Evolutionary conservation across 2,113 vertebrate genomes (phyloP).

Genomic region (Chionodraco myersi): DNA sequence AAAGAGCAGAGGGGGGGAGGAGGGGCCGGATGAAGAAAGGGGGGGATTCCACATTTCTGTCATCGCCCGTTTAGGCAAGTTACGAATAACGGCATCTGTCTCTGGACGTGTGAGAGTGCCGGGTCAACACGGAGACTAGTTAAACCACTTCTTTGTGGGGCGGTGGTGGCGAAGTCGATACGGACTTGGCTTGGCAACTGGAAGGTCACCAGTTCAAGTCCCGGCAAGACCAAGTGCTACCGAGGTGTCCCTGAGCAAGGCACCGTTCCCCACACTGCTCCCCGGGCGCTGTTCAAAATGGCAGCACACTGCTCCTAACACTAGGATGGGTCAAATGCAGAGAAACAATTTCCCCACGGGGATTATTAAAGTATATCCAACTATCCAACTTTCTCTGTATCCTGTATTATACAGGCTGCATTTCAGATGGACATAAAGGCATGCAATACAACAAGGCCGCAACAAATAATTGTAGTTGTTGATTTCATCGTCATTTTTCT

Average conservation of each 20-base stretch:
- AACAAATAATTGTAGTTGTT: background rate
- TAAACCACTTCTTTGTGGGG: background rate
- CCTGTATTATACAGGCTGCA: too few relatives aligned
- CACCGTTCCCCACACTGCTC: too few relatives aligned
- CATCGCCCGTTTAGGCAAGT: constrained; percentile 13
- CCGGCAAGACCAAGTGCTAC: too few relatives aligned
- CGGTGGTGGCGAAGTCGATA: too few relatives aligned
- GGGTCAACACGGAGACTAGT: background rate
- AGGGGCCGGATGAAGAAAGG: constrained; percentile 16
- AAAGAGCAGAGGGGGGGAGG: constrained; percentile 15
- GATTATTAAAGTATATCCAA: too few relatives aligned
- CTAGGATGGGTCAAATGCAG: too few relatives aligned
- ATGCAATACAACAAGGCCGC: background rate
- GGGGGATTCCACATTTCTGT: constrained; percentile 29
- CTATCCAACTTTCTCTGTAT: background rate
- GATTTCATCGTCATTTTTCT: background rate
- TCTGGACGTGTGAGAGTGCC: background rate
- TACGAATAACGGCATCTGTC: background rate
- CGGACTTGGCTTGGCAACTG: too few relatives aligned
- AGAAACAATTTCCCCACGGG: too few relatives aligned
- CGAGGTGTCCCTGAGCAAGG: too few relatives aligned
- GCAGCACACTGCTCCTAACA: too few relatives aligned
- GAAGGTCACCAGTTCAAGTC: too few relatives aligned
- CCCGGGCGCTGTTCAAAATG: too few relatives aligned
- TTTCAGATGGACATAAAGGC: background rate